A percentile compares a stretch with the other conserved stretches of the same genome.
These are phyloP conservation scores for Drosophila dives DNA, from an alignment of 2,888 invertebrate species.

Conservation along the genomic window DNA sequence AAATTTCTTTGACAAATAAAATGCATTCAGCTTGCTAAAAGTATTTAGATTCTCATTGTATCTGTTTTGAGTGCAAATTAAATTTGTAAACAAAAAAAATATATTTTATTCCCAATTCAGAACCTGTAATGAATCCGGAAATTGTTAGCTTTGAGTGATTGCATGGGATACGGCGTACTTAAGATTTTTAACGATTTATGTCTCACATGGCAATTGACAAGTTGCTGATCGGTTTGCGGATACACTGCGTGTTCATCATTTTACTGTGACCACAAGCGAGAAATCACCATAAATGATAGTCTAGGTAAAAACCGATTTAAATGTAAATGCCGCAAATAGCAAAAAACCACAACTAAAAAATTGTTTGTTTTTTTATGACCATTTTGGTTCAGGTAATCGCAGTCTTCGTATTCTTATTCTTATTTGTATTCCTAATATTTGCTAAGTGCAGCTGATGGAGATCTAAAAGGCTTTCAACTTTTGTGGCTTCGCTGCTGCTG, in stretches of 20 bases:
- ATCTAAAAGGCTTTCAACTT: constrained; percentile 66
- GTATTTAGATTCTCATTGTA: constrained; percentile 5
- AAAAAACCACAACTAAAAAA: constrained; percentile 19
- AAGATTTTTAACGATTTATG: constrained; percentile 1
- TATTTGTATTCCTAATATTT: constrained; percentile 65
- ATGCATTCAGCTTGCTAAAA: not conserved
- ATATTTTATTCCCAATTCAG: constrained; percentile 9
- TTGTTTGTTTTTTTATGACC: constrained; percentile 58
- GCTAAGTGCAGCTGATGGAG: constrained; percentile 64
- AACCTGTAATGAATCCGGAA: constrained; percentile 37
- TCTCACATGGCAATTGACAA: constrained; percentile 6
- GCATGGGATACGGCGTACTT: constrained; percentile 1
- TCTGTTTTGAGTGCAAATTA: constrained; percentile 39
- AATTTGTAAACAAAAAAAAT: not conserved
- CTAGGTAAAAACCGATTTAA: constrained; percentile 29
- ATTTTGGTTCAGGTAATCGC: constrained; percentile 23
- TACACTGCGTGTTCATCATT: constrained; percentile 32
- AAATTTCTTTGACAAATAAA: not conserved
- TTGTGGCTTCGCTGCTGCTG: constrained; percentile 32
- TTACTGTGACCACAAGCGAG: constrained; percentile 17
- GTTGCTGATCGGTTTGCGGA: not conserved
- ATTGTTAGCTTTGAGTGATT: constrained; percentile 32
- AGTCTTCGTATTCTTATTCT: not conserved
- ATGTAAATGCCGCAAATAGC: constrained; percentile 41
- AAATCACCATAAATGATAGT: constrained; percentile 12